Base-by-base conservation (phyloP, 2,113 vertebrate genomes). In the Rattus rattus region DNA sequence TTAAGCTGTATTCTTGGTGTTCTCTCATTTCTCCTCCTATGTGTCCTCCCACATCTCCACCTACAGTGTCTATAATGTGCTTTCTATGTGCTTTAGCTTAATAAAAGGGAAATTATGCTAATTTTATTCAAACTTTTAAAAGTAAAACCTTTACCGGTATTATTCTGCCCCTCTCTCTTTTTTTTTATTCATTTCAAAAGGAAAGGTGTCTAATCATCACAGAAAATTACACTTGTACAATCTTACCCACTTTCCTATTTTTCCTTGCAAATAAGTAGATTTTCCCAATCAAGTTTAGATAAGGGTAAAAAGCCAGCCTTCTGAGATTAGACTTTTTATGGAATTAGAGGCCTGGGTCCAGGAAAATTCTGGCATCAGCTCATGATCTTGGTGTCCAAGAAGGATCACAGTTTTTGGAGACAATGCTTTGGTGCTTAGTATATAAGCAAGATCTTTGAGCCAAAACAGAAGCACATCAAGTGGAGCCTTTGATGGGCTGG, bases 41-140 rank as follows among this genome's bases (percentile, higher is more conserved):
- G 97, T 98, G 98, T 98, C 98, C 98, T 98, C 98, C 98, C 98
- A 98, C 98, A 97, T 98, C 95, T 97, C 98, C 98, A 98, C 98
- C 98, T 98, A 99, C 98, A 98, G 88, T 97, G 98, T 98, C 98
- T 97, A 97, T 98, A 98, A 98, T 98, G 98, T 98, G 95, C 97
- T 98, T 98, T 98, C 96, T 98, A 98, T 98, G 98, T 98, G 90
- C 97, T 98, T 96, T 97, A 97, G 95, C 95, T 98, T 98, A 97
- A 98, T 98, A 98, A 98, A 98, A 97, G 96, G 94, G 97, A 98
- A 98, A 97, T 98, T 98, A 98, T 98, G 98, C 90, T 98, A 99
- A 99, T 98, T 98, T 97, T 98, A 98, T 98, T 98, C 98, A 97
- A 98, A 96, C 97, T 98, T 98, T 97, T 96, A 98, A 99, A 98